phyloP scores from a whole-genome alignment of 2,797 vertebrate genomes.

The Gymnothorax javanicus region DNA sequence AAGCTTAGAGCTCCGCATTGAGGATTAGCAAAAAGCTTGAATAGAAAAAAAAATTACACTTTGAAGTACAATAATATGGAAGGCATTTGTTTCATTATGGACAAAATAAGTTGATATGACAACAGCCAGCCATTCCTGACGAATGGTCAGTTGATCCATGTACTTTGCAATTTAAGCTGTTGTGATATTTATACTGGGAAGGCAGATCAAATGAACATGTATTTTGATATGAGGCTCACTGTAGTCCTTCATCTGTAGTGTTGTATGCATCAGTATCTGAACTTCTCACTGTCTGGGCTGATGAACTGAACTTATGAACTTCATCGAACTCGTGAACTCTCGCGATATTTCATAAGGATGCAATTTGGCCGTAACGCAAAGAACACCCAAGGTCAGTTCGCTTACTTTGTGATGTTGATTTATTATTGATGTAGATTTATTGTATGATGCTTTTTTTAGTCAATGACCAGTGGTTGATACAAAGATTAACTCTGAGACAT shows the following conservation, averaged over 20 bases:
- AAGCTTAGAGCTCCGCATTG: background rate
- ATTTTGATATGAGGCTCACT: constrained; percentile 26
- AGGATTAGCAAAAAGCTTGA: background rate
- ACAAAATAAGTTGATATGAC: background rate
- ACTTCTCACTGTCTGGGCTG: background rate
- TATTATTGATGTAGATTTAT: background rate
- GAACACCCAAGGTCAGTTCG: background rate
- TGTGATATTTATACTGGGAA: constrained; percentile 33
- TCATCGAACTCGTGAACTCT: background rate
- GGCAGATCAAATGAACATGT: constrained; percentile 35
- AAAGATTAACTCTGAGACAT: background rate
- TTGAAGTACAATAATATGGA: background rate
- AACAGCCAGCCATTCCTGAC: constrained; percentile 16
- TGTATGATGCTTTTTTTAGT: background rate
- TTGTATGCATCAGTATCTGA: background rate
- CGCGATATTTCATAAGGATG: background rate
- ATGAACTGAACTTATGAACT: constrained; percentile 32
- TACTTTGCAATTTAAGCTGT: constrained; percentile 30
- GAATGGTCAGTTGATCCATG: constrained; percentile 11
- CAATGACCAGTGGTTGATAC: background rate
- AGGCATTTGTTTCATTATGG: background rate
- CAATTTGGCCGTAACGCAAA: background rate
- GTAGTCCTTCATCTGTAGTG: background rate
- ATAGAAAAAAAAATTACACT: background rate
- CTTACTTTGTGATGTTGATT: background rate